Evolutionary conservation across 2,113 vertebrate species (phyloP).

Genomic region (Cryptotis parvus): DNA sequence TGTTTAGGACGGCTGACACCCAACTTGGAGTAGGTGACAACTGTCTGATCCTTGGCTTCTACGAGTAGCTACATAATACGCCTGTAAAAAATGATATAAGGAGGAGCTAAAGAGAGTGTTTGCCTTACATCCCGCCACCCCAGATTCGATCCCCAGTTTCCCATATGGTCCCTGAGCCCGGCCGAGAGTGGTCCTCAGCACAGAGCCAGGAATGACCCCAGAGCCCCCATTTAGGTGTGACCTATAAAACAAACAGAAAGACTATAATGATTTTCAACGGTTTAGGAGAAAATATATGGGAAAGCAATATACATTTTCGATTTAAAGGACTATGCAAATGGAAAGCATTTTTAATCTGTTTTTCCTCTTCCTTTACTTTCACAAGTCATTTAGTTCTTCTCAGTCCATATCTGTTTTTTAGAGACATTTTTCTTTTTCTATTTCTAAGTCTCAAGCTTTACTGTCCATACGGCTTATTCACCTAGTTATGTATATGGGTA

Average conservation of each 20-base stretch:
- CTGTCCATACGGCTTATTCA: neutral
- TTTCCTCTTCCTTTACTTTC: neutral
- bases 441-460: conserved; percentile 20
- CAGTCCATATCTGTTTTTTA: neutral
- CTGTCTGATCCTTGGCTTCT: neutral
- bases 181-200: too few relatives aligned
- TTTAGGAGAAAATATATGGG: conserved; percentile 36
- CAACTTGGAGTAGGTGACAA: neutral
- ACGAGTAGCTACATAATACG: neutral
- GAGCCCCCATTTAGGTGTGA: too few relatives aligned
- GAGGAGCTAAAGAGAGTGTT: neutral
- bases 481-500: neutral
- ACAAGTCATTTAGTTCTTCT: conserved; percentile 42
- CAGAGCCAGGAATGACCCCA: too few relatives aligned
- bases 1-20: neutral
- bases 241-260: neutral
- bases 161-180: too few relatives aligned
- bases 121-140: too few relatives aligned
- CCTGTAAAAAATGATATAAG: conserved; percentile 28
- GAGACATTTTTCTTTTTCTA: neutral
- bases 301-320: conserved; percentile 27
- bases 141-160: too few relatives aligned
- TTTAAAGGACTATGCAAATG: neutral
- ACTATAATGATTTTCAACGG: neutral
- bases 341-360: neutral